These are phyloP conservation scores for Philhelius pedissequus DNA, from an alignment of 2,888 invertebrate genomes.

Conservation along the genomic window DNA sequence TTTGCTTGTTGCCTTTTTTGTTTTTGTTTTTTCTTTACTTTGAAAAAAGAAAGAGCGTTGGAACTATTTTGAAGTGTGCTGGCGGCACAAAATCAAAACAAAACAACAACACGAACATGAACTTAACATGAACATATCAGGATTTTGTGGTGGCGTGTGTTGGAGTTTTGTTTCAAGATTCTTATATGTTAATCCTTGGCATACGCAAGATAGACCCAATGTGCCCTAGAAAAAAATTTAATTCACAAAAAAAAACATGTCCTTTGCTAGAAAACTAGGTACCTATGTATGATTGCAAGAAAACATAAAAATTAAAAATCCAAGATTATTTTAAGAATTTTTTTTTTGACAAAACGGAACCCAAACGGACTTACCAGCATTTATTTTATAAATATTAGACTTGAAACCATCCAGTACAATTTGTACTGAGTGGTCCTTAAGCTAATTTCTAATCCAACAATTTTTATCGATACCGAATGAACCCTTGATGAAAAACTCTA, in stretches of 20 bases:
- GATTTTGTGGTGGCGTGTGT: background rate
- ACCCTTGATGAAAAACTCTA: too few relatives aligned
- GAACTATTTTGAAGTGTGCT: constrained; percentile 50
- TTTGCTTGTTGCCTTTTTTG: constrained; percentile 51
- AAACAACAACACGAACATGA: constrained; percentile 4
- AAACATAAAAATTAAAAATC: too few relatives aligned
- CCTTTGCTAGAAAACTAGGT: background rate
- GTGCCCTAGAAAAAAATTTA: background rate
- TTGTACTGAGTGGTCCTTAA: too few relatives aligned
- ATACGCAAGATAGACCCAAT: background rate
- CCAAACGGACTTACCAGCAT: too few relatives aligned
- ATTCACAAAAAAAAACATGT: background rate
- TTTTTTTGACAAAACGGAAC: too few relatives aligned
- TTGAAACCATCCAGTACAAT: too few relatives aligned
- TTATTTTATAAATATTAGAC: too few relatives aligned
- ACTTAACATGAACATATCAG: constrained; percentile 39
- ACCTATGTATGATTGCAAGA: too few relatives aligned
- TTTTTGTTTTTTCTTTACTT: background rate
- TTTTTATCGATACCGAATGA: too few relatives aligned
- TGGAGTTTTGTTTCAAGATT: background rate
- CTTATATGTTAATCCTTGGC: background rate
- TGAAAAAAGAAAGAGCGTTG: constrained; percentile 9
- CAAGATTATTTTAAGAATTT: too few relatives aligned
- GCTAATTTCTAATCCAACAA: too few relatives aligned
- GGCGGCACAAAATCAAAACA: background rate